phyloP scores from a whole-genome alignment of 2,113 vertebrate genomes.

The Parotia lawesii region DNA sequence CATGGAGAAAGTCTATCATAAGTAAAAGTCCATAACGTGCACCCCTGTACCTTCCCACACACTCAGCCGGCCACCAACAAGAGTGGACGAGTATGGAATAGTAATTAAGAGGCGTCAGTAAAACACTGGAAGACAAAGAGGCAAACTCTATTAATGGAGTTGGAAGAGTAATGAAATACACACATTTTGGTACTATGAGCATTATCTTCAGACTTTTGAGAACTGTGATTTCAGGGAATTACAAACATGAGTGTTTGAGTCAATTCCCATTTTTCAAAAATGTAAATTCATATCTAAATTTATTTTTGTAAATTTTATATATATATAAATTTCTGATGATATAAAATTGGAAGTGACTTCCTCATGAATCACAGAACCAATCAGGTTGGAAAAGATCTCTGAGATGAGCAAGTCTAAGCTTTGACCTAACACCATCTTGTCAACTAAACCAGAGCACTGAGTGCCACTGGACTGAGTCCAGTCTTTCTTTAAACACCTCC shows the following conservation, averaged over 20 bases:
- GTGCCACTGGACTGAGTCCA: not conserved
- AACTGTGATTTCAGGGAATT: not conserved
- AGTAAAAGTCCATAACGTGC: not conserved
- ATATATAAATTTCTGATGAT: not conserved
- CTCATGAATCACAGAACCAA: not conserved
- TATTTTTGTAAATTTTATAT: not conserved
- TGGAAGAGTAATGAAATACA: not conserved
- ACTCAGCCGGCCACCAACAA: not conserved
- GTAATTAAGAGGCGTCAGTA: not conserved
- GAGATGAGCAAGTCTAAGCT: not conserved
- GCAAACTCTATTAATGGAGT: not conserved
- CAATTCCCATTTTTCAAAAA: not conserved
- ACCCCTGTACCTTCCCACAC: not conserved
- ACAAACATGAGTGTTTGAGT: not conserved
- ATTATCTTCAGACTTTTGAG: not conserved
- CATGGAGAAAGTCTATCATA: not conserved
- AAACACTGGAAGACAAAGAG: not conserved
- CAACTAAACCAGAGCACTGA: not conserved
- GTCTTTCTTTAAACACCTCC: not conserved
- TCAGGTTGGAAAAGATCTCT: not conserved
- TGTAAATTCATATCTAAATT: not conserved
- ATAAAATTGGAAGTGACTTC: not conserved
- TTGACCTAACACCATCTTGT: not conserved
- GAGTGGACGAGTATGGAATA: not conserved
- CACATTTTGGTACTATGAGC: not conserved